Base-by-base conservation (phyloP, 2,888 invertebrate species). In the Tromatobia lineatoria region DNA sequence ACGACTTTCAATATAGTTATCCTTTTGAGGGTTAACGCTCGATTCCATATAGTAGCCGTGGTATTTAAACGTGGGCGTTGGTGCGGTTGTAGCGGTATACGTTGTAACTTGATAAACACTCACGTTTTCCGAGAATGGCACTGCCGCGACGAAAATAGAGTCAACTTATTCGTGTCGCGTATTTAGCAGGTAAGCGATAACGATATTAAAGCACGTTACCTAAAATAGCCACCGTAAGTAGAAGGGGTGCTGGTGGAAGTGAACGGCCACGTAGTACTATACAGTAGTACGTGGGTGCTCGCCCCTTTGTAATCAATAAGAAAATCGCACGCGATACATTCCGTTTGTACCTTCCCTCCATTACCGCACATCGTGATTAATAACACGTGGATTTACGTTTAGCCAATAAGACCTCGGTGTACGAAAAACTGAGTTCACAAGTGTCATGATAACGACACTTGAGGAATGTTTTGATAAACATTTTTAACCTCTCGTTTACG, bases 121-220 rank as follows among this genome's bases (percentile, higher is more conserved):
- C 74, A 29, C 61, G 34, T 15, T 77, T 52, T 74, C 77, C 20
- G 20, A 52, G 52, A 81, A 81, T 81, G 78, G 52, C 47, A 79
- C 66, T 57, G 70, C 78, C 29, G 50, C 67, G 50, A 71, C 84
- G 57, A 81, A 78, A 81, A 85, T 85, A 85, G 78, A 59, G 50
- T 54, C 20, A 57, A 80, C 67, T 77, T 71, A 80, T 74, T 75
- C 78, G 78, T 52, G 81, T 59, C 66, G 57, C 79, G 69, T 79
- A 78, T 85, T 85, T 75, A 81, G 79, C 52, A 81, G 75, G 52
- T 71, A 71, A 74, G 75, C 78, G 81, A 79, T 85, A 85, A 81
- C 78, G 81, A 75, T 54, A 59, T 79, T 59, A 67, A 71, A 85
- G 57, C 66, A 75, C 78, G 78, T 81, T 47, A 34, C 74, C 64